Evolutionary conservation across 1,140 invertebrate species (phyloP).

Genomic region (Bombus picipes): DNA sequence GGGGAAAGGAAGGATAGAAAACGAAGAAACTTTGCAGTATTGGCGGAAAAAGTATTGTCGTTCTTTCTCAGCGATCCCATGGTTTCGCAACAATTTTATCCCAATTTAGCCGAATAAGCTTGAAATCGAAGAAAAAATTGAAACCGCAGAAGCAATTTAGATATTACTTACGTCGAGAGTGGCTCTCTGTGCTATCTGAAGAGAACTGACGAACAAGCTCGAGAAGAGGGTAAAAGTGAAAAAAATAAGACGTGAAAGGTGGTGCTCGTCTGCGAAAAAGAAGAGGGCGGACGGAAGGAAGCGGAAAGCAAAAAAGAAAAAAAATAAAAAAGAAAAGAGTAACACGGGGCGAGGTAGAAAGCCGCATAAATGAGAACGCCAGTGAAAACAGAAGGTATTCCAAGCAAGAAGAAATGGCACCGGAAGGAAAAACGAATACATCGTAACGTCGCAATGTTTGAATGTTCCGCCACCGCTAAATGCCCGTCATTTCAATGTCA

Average conservation of each 20-base stretch:
- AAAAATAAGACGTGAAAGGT: constrained; percentile 39
- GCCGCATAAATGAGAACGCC: constrained; percentile 37
- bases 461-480: not conserved
- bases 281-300: not conserved
- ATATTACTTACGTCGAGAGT: constrained; percentile 46
- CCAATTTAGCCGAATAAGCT: not conserved
- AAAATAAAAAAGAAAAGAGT: not conserved
- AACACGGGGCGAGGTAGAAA: constrained; percentile 27
- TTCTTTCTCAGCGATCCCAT: not conserved
- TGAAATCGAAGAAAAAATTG: not conserved
- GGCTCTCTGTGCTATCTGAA: constrained; percentile 8
- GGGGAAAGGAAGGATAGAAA: not conserved
- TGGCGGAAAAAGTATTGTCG: not conserved
- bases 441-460: not conserved
- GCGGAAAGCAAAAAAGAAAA: no score
- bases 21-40: not conserved
- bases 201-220: constrained; percentile 12
- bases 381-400: constrained; percentile 32
- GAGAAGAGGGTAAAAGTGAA: constrained; percentile 11
- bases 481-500: not conserved
- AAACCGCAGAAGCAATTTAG: constrained; percentile 47
- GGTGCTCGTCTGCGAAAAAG: constrained; percentile 18
- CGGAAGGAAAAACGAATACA: constrained; percentile 2
- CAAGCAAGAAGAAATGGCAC: constrained; percentile 6
- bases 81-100: not conserved